A percentile compares a stretch with the other conserved stretches of the same genome.
phyloP scores from a whole-genome alignment of 2,888 invertebrate species.

The Synanthedon myopaeformis region DNA sequence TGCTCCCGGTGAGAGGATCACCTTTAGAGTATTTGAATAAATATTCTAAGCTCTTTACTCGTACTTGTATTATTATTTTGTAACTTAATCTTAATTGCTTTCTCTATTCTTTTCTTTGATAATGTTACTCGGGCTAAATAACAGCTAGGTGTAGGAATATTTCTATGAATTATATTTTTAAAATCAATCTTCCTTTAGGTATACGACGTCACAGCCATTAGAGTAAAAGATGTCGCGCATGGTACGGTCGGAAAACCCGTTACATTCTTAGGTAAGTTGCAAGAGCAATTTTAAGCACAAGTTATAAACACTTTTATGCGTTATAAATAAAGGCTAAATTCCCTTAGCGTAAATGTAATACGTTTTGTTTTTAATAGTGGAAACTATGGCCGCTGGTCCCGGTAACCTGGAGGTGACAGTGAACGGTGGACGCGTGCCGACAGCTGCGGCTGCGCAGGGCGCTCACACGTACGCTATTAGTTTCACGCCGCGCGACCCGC shows the following conservation, averaged over 20 bases:
- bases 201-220: constrained; percentile 93
- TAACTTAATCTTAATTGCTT: neutral
- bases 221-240: constrained; percentile 90
- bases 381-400: constrained; percentile 97
- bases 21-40: too few relatives aligned
- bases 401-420: constrained; percentile 99
- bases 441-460: constrained; percentile 96
- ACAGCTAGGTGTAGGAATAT: too few relatives aligned
- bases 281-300: too few relatives aligned
- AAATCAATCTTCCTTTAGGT: constrained; percentile 60
- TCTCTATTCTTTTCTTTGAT: neutral
- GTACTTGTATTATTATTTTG: too few relatives aligned
- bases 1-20: too few relatives aligned
- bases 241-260: constrained; percentile 92
- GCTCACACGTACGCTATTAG: constrained; percentile 97
- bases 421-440: constrained; percentile 96
- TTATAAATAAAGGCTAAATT: neutral
- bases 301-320: too few relatives aligned
- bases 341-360: neutral
- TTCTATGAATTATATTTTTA: neutral
- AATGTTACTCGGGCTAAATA: neutral
- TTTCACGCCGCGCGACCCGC: constrained; percentile 93
- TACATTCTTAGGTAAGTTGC: constrained; percentile 81
- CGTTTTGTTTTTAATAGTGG: constrained; percentile 73
- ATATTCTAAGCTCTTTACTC: too few relatives aligned